Evolutionary conservation across 2,888 invertebrate species (phyloP), one percentile per base, ranked within the genome.

Genomic region (Lymantria monacha): DNA sequence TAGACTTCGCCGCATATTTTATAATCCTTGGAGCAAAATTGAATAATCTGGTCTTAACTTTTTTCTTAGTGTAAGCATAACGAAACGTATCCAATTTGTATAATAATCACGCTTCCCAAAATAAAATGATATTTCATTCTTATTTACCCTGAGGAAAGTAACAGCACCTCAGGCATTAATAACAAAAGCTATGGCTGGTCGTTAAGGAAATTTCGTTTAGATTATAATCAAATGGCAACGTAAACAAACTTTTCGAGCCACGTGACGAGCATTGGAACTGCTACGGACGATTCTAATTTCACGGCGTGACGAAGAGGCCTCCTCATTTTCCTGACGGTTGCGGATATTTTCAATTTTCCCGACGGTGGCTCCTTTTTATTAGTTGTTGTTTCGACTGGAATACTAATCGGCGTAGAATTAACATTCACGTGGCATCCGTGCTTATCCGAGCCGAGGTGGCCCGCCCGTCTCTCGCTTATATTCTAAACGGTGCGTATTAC

Each of bases 291-390:
- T 81, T 83, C 83, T 85, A 86, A 88, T 88, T 89, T 82, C 81
- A 82, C 81, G 81, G 78, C 80, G 85, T 85, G 85, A 87, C 82
- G 83, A 81, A 85, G 83, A 83, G 77, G 74, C 68, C 79, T 76
- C 63, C 85, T 85, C 84, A 88, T 88, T 88, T 88, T 85, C 87
- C 79, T 87, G 86, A 83, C 82, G 83, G 84, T 82, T 86, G 85
- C 81, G 89, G 88, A 87, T 87, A 88, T 89, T 91, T 90, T 91
- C 90, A 89, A 91, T 90, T 90, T 87, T 86, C 87, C 79, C 83
- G 74, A 77, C 80, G 81, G 83, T 73, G 75, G 78, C 81, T 79
- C 80, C 84, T 82, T 89, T 89, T 88, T 89, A 89, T 90, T 89
- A 87, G 85, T 87, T 86, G 84, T 84, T 87, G 87, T 87, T 85